Conservation (phyloP, 1,140 invertebrate genomes). For the Centruroides vittatus region DNA sequence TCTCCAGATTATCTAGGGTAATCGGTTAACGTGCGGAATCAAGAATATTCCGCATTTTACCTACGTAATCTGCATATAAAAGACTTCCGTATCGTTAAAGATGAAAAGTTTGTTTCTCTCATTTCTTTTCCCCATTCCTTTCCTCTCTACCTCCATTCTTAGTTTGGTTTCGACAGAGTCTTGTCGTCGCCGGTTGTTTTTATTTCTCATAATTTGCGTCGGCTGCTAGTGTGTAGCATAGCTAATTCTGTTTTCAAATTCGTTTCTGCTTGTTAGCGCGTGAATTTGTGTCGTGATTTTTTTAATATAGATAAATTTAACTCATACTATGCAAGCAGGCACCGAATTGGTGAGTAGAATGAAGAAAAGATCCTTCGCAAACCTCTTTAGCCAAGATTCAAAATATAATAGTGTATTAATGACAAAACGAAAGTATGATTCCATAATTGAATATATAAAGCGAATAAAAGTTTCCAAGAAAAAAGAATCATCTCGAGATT, state of each 20-base stretch:
- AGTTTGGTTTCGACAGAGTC: neutral
- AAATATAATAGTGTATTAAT: slow-evolving; percentile 10
- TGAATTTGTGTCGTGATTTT: slow-evolving; percentile 2
- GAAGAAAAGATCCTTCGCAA: slow-evolving; percentile 5
- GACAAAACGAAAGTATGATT: slow-evolving; percentile 12
- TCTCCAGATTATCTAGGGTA: too few species aligned
- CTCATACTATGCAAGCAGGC: slow-evolving; percentile 6
- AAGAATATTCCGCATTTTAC: too few species aligned
- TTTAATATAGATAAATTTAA: slow-evolving; percentile 5
- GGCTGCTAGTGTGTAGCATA: neutral
- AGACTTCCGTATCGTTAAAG: too few species aligned
- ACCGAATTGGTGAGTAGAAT: slow-evolving; percentile 6
- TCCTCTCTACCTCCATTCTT: neutral
- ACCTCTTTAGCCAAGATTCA: slow-evolving; percentile 8
- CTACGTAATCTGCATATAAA: too few species aligned
- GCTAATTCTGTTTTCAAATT: slow-evolving; percentile 6
- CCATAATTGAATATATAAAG: slow-evolving; percentile 7
- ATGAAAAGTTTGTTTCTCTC: too few species aligned
- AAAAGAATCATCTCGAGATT: slow-evolving; percentile 7
- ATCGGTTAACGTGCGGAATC: too few species aligned
- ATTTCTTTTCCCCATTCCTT: neutral
- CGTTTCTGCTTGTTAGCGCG: neutral
- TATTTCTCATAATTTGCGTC: neutral
- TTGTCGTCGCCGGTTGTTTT: neutral
- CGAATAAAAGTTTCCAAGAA: slow-evolving; percentile 4